A percentile compares a stretch with the other conserved stretches of the same genome.
Evolutionary conservation across 2,113 vertebrate species (phyloP).

Genomic region (Thunnus thynnus): DNA sequence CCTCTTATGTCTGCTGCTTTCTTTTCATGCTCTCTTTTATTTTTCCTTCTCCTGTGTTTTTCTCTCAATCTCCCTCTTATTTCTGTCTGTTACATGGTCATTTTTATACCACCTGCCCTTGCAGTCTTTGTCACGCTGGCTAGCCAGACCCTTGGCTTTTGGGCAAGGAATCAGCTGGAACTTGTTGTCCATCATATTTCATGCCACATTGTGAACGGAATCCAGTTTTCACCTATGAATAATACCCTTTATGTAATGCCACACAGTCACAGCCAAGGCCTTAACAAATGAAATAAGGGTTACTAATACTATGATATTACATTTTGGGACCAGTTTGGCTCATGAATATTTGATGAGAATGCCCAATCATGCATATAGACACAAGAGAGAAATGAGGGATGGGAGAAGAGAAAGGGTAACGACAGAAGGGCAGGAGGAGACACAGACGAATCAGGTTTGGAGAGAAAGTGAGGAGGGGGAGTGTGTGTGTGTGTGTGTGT

Average conservation of each 20-base stretch:
- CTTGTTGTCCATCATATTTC: constrained; percentile 56
- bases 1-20: constrained; percentile 18
- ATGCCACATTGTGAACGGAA: constrained; percentile 46
- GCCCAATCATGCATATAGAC: constrained; percentile 74
- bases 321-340: constrained; percentile 74
- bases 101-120: constrained; percentile 43
- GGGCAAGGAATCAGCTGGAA: constrained; percentile 40
- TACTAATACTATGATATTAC: constrained; percentile 72
- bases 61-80: constrained; percentile 12
- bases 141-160: constrained; percentile 24
- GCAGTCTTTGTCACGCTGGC: constrained; percentile 24
- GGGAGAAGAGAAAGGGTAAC: constrained; percentile 37
- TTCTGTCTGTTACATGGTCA: not conserved
- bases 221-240: constrained; percentile 33
- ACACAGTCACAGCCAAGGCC: constrained; percentile 41
- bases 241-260: constrained; percentile 28
- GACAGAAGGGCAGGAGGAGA: constrained; percentile 29
- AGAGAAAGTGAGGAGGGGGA: constrained; percentile 43
- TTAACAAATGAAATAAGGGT: constrained; percentile 64
- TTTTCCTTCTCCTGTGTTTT: constrained; percentile 11
- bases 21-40: constrained; percentile 25
- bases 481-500: constrained; percentile 20
- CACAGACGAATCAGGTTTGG: constrained; percentile 54
- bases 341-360: constrained; percentile 81
- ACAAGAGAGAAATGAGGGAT: constrained; percentile 62